Evolutionary conservation across 2,888 invertebrate species (phyloP), one percentile per base, ranked within the genome.

Genomic region (Gordius sp.): DNA sequence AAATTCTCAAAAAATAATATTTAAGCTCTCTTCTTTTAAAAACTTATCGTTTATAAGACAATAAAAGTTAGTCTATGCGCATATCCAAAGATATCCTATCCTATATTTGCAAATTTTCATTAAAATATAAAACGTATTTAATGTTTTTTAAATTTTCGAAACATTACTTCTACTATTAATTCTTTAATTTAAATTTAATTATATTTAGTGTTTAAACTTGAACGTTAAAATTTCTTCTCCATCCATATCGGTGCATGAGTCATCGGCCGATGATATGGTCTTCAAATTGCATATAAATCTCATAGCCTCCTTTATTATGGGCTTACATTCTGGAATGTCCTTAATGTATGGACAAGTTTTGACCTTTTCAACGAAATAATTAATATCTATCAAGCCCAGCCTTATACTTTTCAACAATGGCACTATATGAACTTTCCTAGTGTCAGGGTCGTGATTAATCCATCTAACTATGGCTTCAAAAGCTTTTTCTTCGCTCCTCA

Each of bases 391-490:
- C 56, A 77, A 75, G 28, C 79, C 79, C 66, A 79, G 77, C 60
- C 80, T 73, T 33, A 79, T 73, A 64, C 77, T 78, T 54, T 74
- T 71, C 59, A 79, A 66, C 55, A 80, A 68, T n/a, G 72, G 69
- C n/a, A 75, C 71, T 60, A 80, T 69, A 64, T 74, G 69, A 28
- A 66, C 65, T 63, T 70, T 72, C 63, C 79, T 71, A 58, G 71
- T 72, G 53, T 70, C 69, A 24, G 74, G 68, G 59, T 76, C 74
- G 61, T 74, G 73, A 63, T 77, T 76, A 26, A 78, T 70, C 82
- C 82, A 82, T 56, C 73, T 74, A 66, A 77, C 75, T 18, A 80
- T 73, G 2, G 79, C 78, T 66, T 79, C 77, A 67, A 62, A 64
- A 23, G 64, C 63, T 23, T 62, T 60, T 58, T 65, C 78, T 69